These are phyloP conservation scores for Harpalus rubripes DNA, from an alignment of 2,888 invertebrate species.

Conservation along the genomic window DNA sequence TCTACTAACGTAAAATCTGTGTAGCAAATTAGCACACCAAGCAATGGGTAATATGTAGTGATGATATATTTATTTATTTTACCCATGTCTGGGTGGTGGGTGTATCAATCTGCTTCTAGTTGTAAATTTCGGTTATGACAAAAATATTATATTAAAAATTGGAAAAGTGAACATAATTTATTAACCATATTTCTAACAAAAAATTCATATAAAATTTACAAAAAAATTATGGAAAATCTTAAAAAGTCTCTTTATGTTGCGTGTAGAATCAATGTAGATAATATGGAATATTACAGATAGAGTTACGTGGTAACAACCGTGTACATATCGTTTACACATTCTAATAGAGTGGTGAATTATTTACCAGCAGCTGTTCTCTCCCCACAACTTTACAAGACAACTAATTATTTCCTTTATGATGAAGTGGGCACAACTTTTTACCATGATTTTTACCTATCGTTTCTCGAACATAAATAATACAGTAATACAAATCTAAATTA, in stretches of 20 bases:
- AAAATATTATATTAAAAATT: too few relatives aligned
- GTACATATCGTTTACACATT: slow-evolving; percentile 49
- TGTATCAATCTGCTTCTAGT: too few relatives aligned
- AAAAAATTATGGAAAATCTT: too few relatives aligned
- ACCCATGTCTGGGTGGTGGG: too few relatives aligned
- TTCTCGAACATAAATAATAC: not conserved
- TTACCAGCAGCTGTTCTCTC: slow-evolving; percentile 29
- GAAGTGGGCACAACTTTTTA: not conserved
- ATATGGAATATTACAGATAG: slow-evolving; percentile 1
- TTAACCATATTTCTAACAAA: too few relatives aligned
- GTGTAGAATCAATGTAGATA: not conserved
- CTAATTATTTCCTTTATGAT: not conserved
- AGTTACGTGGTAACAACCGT: slow-evolving; percentile 10
- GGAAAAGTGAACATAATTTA: too few relatives aligned
- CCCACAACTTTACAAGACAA: slow-evolving; percentile 2
- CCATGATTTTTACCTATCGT: not conserved
- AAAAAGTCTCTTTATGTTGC: not conserved
- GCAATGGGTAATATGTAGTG: too few relatives aligned
- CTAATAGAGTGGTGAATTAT: slow-evolving; percentile 41
- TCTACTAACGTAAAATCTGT: too few relatives aligned
- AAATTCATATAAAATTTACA: too few relatives aligned
- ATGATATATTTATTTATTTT: too few relatives aligned
- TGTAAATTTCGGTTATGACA: too few relatives aligned
- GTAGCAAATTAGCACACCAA: too few relatives aligned
- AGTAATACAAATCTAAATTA: not conserved